A percentile compares a stretch with the other conserved stretches of the same genome.
phyloP scores from a whole-genome alignment of 2,113 vertebrate species.

The Petrocephalus zakoni region DNA sequence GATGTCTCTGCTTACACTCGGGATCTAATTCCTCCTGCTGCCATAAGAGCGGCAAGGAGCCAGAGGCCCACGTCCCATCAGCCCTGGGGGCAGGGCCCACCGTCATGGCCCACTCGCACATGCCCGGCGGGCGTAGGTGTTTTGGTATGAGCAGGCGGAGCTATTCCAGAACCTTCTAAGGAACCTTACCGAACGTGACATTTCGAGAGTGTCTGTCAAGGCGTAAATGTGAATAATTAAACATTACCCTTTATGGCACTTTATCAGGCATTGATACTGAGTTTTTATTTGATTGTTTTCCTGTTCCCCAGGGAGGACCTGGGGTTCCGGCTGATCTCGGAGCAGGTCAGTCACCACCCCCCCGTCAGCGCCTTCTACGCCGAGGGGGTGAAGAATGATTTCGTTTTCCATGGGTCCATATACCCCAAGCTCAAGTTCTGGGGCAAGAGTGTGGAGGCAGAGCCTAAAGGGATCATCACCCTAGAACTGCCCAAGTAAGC shows the following conservation, averaged over 20 bases:
- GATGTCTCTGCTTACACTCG: not conserved
- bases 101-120: not conserved
- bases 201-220: not conserved
- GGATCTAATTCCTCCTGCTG: not conserved
- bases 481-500: slow-evolving; percentile 91
- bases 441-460: slow-evolving; percentile 97
- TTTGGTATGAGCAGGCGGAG: not conserved
- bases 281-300: not conserved
- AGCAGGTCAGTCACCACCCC: slow-evolving; percentile 97
- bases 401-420: slow-evolving; percentile 95
- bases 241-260: not conserved
- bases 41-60: not conserved
- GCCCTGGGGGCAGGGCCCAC: not conserved
- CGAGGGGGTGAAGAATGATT: slow-evolving; percentile 85
- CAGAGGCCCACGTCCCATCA: not conserved
- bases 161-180: not conserved
- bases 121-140: not conserved
- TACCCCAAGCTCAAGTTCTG: slow-evolving; percentile 98
- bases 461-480: slow-evolving; percentile 93
- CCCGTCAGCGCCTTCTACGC: slow-evolving; percentile 94
- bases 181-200: not conserved
- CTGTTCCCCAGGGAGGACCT: slow-evolving; percentile 76
- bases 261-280: not conserved
- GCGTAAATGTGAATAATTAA: not conserved
- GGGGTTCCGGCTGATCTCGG: slow-evolving; percentile 90